A percentile compares a stretch with the other conserved stretches of the same genome.
Evolutionary conservation across 2,113 vertebrate genomes (phyloP).

Genomic region (Laticauda laticaudata): DNA sequence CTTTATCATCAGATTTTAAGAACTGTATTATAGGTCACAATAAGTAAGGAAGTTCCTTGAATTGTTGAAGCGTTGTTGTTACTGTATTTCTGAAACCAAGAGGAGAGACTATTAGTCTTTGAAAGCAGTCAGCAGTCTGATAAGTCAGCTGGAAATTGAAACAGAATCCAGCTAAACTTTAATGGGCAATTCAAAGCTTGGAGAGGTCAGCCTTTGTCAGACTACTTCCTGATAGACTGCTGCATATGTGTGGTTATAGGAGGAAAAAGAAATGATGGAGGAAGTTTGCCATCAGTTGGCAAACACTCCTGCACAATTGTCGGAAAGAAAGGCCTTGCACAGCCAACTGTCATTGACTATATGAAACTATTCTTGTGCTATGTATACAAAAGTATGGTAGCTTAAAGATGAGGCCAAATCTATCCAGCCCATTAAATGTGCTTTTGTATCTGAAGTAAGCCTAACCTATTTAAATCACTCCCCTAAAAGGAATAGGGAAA

Average conservation of each 20-base stretch:
- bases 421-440: constrained; percentile 7
- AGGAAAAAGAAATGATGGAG: constrained; percentile 50
- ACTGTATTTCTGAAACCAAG: background rate
- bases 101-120: background rate
- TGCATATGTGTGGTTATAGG: constrained; percentile 42
- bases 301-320: constrained; percentile 58
- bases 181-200: constrained; percentile 53
- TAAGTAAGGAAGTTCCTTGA: background rate
- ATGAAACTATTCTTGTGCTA: constrained; percentile 36
- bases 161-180: constrained; percentile 55
- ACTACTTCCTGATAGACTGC: constrained; percentile 29
- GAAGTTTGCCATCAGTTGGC: constrained; percentile 31
- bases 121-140: background rate
- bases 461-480: background rate
- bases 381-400: constrained; percentile 9
- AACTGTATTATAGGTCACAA: background rate
- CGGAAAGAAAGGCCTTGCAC: constrained; percentile 71
- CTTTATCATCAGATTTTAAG: background rate
- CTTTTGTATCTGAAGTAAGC: background rate
- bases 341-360: constrained; percentile 6
- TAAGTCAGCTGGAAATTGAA: constrained; percentile 67
- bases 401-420: constrained; percentile 38
- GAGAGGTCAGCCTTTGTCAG: constrained; percentile 60
- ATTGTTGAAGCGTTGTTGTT: background rate
- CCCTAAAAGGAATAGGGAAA: background rate